These are phyloP conservation scores for Poecile atricapillus DNA, from an alignment of 2,113 vertebrate species.

Conservation along the genomic window DNA sequence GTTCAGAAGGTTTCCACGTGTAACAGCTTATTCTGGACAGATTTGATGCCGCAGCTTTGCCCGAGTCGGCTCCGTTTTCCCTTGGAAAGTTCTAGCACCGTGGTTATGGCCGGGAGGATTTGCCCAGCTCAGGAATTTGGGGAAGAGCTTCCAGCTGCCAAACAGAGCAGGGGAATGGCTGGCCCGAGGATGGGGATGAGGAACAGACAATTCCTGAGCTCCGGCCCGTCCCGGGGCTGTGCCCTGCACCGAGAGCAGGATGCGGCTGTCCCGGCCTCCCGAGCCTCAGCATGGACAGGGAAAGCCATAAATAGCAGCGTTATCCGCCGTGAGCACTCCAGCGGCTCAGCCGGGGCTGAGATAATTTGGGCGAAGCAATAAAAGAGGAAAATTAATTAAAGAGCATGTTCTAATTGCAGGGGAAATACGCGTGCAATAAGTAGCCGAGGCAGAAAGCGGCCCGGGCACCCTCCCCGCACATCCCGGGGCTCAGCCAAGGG, in stretches of 20 bases:
- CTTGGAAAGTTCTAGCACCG: accelerated
- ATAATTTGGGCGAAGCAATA: background rate
- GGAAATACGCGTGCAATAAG: background rate
- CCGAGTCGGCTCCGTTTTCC: background rate
- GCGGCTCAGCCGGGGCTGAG: background rate
- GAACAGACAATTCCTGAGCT: accelerated
- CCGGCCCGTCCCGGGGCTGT: background rate
- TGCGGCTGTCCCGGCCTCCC: accelerated
- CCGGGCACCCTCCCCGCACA: accelerated
- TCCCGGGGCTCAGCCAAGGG: no score
- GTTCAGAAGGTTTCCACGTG: background rate
- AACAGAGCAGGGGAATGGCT: accelerated
- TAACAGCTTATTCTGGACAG: background rate
- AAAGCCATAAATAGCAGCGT: background rate
- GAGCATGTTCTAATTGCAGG: slow-evolving; percentile 4
- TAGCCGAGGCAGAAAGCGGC: background rate
- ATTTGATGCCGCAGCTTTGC: background rate
- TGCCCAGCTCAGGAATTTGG: background rate
- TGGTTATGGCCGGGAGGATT: background rate
- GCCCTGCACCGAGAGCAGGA: background rate
- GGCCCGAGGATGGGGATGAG: background rate
- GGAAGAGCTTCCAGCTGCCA: background rate
- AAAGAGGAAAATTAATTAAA: slow-evolving; percentile 51
- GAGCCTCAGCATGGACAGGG: accelerated
- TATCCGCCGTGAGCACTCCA: accelerated